Conservation (phyloP, 2,888 invertebrate genomes). For the Dolichomitus sp. region DNA sequence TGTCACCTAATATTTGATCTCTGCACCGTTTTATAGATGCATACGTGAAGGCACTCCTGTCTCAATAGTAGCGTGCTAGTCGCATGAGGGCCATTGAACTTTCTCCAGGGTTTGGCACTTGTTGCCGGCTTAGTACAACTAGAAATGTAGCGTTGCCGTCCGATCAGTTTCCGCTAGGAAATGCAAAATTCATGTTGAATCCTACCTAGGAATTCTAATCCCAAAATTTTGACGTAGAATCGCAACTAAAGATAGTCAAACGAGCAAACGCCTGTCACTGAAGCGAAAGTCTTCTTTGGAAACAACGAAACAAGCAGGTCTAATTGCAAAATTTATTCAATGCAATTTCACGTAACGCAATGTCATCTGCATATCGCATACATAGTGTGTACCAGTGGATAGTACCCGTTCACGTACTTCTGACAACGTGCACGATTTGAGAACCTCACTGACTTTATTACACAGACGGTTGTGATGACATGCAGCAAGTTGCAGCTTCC, state of each 20-base stretch:
- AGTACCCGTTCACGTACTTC: background rate
- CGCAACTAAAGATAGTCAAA: background rate
- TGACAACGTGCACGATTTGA: slow-evolving; percentile 11
- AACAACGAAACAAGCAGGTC: background rate
- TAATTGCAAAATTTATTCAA: slow-evolving; percentile 35
- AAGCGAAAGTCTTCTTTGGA: slow-evolving; percentile 5
- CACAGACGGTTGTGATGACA: slow-evolving; percentile 16
- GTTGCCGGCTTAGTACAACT: slow-evolving; percentile 41
- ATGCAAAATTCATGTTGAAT: slow-evolving; percentile 11
- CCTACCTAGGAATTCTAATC: background rate
- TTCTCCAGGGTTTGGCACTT: slow-evolving; percentile 44
- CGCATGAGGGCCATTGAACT: slow-evolving; percentile 32
- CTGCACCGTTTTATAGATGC: background rate
- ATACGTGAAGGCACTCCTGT: background rate
- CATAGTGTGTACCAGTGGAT: background rate
- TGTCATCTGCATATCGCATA: slow-evolving; percentile 22
- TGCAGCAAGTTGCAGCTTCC: slow-evolving; percentile 33
- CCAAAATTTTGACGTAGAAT: background rate
- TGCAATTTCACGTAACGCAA: background rate
- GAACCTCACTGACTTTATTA: slow-evolving; percentile 14
- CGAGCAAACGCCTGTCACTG: background rate
- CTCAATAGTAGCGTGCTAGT: background rate
- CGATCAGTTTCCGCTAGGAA: slow-evolving; percentile 22
- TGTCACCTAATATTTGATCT: background rate
- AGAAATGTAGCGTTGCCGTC: slow-evolving; percentile 9